Evolutionary conservation across 2,797 vertebrate genomes (phyloP).

Genomic region (Chaetophractus vellerosus): DNA sequence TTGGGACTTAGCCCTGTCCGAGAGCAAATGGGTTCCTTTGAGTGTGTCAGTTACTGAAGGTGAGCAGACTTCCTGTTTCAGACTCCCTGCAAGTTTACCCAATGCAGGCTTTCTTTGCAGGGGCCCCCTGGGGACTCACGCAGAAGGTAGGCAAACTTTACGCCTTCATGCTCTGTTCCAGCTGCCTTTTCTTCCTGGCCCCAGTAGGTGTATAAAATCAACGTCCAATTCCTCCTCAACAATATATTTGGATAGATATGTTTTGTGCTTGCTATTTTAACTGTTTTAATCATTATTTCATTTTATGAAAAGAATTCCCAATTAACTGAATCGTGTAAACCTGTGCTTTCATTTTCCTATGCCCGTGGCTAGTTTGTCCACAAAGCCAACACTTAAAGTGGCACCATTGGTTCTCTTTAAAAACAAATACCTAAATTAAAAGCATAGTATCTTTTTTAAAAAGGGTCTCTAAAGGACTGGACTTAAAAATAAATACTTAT

Average conservation of each 20-base stretch:
- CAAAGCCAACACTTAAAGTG: neutral
- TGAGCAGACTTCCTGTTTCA: neutral
- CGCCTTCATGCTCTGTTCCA: neutral
- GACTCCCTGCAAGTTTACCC: neutral
- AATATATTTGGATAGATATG: neutral
- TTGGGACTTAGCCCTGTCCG: neutral
- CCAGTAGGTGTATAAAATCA: neutral
- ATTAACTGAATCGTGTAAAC: neutral
- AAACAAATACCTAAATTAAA: neutral
- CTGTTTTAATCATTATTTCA: neutral
- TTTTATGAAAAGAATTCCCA: constrained; percentile 37
- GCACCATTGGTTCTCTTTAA: neutral
- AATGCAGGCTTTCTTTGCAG: neutral
- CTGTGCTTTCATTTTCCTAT: neutral
- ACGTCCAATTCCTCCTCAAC: neutral
- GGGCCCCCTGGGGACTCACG: neutral
- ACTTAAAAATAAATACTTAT: neutral
- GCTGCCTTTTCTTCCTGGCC: neutral
- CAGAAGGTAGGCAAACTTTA: neutral
- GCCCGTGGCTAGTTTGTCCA: neutral
- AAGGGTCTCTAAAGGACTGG: neutral
- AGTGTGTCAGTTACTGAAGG: neutral
- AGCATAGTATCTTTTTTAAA: neutral
- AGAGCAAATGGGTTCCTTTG: neutral
- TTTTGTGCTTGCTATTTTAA: constrained; percentile 5